These are phyloP conservation scores for Exephanes ischioxanthus DNA, from an alignment of 2,888 invertebrate species.

Conservation along the genomic window DNA sequence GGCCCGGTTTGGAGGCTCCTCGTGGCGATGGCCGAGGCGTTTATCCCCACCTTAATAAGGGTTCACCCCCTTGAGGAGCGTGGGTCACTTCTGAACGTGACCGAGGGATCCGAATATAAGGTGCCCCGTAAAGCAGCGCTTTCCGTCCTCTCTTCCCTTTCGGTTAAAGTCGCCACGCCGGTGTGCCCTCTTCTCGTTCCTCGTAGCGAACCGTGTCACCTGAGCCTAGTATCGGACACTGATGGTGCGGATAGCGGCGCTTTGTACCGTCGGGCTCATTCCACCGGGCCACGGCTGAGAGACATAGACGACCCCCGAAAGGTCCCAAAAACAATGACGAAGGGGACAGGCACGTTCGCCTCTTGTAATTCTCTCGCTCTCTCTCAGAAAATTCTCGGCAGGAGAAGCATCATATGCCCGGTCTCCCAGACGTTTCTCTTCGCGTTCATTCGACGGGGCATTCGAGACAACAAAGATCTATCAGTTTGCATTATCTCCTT, in stretches of 20 bases:
- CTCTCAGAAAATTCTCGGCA: background rate
- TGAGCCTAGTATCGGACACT: constrained; percentile 83
- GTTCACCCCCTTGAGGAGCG: constrained; percentile 67
- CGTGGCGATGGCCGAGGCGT: constrained; percentile 36
- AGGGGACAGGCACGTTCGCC: constrained; percentile 54
- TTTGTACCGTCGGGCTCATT: constrained; percentile 72
- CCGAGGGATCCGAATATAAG: constrained; percentile 2
- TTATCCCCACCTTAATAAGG: constrained; percentile 75
- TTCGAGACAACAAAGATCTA: constrained; percentile 47
- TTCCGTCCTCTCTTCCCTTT: constrained; percentile 41
- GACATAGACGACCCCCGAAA: constrained; percentile 11
- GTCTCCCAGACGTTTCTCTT: background rate
- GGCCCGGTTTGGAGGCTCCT: constrained; percentile 31
- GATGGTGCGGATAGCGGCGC: constrained; percentile 83
- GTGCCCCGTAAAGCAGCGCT: background rate
- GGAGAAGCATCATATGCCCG: background rate
- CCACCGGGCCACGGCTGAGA: constrained; percentile 55
- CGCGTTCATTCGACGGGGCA: constrained; percentile 38
- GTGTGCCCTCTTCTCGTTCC: constrained; percentile 4
- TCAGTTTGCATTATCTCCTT: constrained; percentile 50
- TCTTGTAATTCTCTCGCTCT: constrained; percentile 56
- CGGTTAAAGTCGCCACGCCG: constrained; percentile 21
- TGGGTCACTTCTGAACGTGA: constrained; percentile 47
- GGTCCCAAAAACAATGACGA: constrained; percentile 63
- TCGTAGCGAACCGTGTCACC: constrained; percentile 77